These are phyloP conservation scores for Odocoileus hemionus DNA, from an alignment of 2,113 vertebrate genomes.

Conservation along the genomic window DNA sequence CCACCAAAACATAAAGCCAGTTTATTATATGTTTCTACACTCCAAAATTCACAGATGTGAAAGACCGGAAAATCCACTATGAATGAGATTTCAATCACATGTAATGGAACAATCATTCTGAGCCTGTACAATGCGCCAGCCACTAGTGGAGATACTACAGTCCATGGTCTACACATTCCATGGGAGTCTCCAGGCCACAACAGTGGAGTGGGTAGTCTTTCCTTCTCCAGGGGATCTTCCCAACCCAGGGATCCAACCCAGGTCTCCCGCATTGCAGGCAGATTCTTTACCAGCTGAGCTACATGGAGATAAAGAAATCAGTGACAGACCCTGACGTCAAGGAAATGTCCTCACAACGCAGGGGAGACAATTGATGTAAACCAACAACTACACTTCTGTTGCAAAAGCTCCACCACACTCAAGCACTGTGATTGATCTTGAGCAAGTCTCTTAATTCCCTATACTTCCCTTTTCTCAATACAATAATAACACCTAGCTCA, in stretches of 20 bases:
- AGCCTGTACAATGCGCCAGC: not conserved
- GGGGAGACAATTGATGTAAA: not conserved
- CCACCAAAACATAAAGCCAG: not conserved
- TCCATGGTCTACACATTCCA: not conserved
- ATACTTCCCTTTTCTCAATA: not conserved
- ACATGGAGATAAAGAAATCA: not conserved
- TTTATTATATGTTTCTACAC: not conserved
- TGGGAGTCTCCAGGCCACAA: not conserved
- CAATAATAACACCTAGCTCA: not conserved
- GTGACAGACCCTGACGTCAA: not conserved
- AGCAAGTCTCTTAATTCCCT: not conserved
- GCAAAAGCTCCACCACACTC: not conserved
- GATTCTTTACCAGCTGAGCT: not conserved
- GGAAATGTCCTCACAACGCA: not conserved
- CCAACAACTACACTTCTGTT: not conserved
- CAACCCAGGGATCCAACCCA: not conserved
- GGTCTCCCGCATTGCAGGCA: not conserved
- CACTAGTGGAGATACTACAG: not conserved
- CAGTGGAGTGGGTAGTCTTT: not conserved
- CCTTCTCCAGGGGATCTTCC: not conserved
- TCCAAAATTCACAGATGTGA: not conserved
- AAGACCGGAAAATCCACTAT: not conserved
- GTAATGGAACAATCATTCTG: not conserved
- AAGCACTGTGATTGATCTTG: not conserved
- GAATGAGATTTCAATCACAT: not conserved